Conservation (phyloP, 2,888 invertebrate species). For the Cryptus armator region DNA sequence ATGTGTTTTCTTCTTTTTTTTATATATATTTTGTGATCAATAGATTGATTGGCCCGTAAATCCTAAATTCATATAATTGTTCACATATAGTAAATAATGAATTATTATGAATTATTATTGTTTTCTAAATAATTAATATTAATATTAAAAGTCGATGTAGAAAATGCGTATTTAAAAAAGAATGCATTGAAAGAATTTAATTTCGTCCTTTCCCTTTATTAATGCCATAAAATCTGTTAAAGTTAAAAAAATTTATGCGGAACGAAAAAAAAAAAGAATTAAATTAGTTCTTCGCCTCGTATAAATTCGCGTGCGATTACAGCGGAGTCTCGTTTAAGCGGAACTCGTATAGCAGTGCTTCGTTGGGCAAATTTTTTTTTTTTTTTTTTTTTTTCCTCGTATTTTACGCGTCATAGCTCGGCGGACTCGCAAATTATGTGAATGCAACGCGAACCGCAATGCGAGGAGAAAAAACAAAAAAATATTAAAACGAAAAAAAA, state of each 20-base stretch:
- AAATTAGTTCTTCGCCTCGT: not conserved
- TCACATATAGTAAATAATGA: too few species aligned
- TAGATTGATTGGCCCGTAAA: too few species aligned
- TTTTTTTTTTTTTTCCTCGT: not conserved
- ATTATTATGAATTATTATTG: too few species aligned
- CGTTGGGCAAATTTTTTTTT: not conserved
- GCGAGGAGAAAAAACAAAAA: not conserved
- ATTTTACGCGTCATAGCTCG: not conserved
- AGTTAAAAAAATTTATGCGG: not conserved
- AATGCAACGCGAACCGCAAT: slow-evolving; percentile 16
- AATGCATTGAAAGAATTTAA: not conserved
- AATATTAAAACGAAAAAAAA: not conserved
- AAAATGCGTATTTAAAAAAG: not conserved
- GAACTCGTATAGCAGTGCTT: not conserved
- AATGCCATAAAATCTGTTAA: slow-evolving; percentile 1
- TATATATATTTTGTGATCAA: too few species aligned
- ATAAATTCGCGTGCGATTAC: not conserved
- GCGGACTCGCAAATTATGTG: not conserved
- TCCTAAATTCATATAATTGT: too few species aligned
- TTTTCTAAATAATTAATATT: not conserved
- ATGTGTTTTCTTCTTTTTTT: too few species aligned
- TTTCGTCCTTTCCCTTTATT: not conserved
- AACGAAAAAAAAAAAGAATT: not conserved
- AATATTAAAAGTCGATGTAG: not conserved
- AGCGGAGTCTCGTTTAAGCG: slow-evolving; percentile 3